phyloP scores from a whole-genome alignment of 1,140 invertebrate species.

The Goniozus legneri region DNA sequence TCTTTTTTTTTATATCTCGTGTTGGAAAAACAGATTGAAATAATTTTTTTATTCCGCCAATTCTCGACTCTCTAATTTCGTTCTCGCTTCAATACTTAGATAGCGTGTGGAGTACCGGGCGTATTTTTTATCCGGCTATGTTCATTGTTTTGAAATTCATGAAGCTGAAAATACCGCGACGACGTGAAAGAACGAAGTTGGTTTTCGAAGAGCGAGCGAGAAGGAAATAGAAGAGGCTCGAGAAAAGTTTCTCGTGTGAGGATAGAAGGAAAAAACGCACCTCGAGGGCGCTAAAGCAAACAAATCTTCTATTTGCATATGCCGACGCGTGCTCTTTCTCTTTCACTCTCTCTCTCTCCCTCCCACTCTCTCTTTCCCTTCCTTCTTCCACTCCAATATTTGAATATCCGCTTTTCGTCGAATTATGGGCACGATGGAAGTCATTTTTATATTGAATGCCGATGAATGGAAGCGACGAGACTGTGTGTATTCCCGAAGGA shows the following conservation, averaged over 20 bases:
- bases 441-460: slow-evolving; percentile 10
- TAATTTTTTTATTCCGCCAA: no score
- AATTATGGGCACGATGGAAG: slow-evolving; percentile 17
- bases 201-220: slow-evolving; percentile 15
- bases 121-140: slow-evolving; percentile 17
- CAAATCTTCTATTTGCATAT: slow-evolving; percentile 21
- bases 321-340: slow-evolving; percentile 2
- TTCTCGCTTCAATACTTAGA: no score
- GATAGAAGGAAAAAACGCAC: neutral
- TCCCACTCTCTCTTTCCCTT: slow-evolving; percentile 3
- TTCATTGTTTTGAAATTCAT: slow-evolving; percentile 41
- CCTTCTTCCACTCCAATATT: no score
- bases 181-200: slow-evolving; percentile 35
- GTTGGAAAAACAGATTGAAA: no score
- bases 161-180: slow-evolving; percentile 37
- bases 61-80: no score
- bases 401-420: slow-evolving; percentile 25
- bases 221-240: slow-evolving; percentile 11
- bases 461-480: neutral
- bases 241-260: neutral
- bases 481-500: no score
- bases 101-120: no score
- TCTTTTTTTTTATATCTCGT: no score
- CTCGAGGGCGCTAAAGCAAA: slow-evolving; percentile 1
- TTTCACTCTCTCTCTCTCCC: neutral